phyloP scores from a whole-genome alignment of 2,113 vertebrate species.

The Haplochromis vanheusdeni region DNA sequence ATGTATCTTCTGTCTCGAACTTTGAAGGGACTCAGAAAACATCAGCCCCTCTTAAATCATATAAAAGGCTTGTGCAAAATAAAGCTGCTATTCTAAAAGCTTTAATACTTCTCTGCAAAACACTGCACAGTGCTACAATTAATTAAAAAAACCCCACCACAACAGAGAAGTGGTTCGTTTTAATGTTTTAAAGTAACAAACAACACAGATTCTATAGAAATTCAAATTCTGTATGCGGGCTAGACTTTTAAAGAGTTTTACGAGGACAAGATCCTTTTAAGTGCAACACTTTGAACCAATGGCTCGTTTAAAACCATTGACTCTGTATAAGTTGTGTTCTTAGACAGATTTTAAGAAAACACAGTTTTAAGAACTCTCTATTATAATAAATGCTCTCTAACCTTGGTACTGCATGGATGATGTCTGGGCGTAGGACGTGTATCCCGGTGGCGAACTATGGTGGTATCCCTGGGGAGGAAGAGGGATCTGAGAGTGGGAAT shows the following conservation, averaged over 20 bases:
- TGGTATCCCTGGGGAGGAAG: slow-evolving; percentile 80
- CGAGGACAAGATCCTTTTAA: neutral
- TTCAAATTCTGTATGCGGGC: neutral
- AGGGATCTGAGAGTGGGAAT: slow-evolving; percentile 73
- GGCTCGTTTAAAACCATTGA: neutral
- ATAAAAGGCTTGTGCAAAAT: neutral
- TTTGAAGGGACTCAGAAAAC: neutral
- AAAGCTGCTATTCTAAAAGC: neutral
- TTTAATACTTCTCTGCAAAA: neutral
- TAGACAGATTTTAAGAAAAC: neutral
- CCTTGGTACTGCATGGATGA: slow-evolving; percentile 84
- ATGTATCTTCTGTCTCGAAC: neutral
- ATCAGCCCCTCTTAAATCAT: neutral
- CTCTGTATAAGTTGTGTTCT: neutral
- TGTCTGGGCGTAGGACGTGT: slow-evolving; percentile 78
- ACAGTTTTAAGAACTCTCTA: neutral
- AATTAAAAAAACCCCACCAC: rapidly evolving
- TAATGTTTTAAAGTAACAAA: neutral
- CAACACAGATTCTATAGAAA: neutral
- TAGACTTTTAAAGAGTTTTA: neutral
- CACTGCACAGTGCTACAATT: neutral
- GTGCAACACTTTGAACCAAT: neutral
- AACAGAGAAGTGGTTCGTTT: neutral
- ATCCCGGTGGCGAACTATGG: slow-evolving; percentile 69
- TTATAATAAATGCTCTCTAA: slow-evolving; percentile 59